phyloP scores from a whole-genome alignment of 2,797 vertebrate genomes.

The Nothura maculosa region DNA sequence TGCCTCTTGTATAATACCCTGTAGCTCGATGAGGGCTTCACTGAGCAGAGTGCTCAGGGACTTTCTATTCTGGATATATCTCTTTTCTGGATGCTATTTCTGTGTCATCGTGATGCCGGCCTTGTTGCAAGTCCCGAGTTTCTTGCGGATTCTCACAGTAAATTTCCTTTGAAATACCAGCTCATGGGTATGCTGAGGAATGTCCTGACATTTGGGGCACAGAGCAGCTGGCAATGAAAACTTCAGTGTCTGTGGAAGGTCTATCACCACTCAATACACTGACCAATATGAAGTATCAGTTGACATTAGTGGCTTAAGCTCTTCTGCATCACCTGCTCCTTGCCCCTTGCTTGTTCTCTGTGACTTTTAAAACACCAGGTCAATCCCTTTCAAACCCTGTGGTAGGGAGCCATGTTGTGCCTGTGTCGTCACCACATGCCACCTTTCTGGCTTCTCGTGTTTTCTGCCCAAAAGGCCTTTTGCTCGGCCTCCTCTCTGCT shows the following conservation, averaged over 20 bases:
- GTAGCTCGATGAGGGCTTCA: background rate
- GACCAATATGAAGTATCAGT: background rate
- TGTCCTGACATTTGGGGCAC: background rate
- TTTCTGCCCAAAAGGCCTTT: background rate
- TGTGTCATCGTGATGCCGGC: rapidly evolving
- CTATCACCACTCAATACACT: background rate
- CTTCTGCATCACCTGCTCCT: background rate
- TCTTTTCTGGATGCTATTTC: background rate
- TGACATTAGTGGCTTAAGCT: background rate
- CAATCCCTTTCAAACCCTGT: no score
- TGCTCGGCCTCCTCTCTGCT: no score
- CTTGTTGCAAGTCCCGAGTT: background rate
- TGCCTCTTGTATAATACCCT: background rate
- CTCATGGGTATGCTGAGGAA: background rate
- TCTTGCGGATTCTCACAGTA: background rate
- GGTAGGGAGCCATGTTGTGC: rapidly evolving
- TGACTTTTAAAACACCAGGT: background rate
- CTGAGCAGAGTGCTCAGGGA: rapidly evolving
- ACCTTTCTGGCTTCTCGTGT: no score
- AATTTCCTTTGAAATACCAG: background rate
- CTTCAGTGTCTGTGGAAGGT: background rate
- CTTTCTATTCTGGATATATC: background rate
- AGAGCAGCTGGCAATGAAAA: background rate
- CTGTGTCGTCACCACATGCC: rapidly evolving
- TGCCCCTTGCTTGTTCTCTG: background rate